Conservation (phyloP, 2,888 invertebrate genomes). For the Cosmorhoe ocellata region DNA sequence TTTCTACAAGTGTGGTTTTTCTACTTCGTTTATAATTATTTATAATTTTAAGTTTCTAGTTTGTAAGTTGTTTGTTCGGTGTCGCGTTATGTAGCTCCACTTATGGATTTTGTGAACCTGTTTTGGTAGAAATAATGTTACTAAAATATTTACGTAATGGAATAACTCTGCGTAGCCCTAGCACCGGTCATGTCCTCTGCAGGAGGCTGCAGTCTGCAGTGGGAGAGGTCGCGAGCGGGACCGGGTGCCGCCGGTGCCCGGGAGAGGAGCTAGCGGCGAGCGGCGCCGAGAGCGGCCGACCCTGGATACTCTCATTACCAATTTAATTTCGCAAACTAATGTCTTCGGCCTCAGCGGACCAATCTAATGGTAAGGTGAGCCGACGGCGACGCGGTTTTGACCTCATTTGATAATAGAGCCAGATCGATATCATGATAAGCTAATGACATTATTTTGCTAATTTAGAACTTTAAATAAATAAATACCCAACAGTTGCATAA, state of each 20-base stretch:
- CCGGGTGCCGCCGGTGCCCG: no score
- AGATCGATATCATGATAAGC: neutral
- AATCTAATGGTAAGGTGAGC: neutral
- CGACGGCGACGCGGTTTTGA: constrained; percentile 13
- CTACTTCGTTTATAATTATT: constrained; percentile 28
- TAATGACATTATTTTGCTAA: constrained; percentile 1
- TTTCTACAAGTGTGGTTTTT: constrained; percentile 34
- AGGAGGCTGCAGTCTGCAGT: no score
- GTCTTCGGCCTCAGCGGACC: constrained; percentile 18
- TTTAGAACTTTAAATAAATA: neutral
- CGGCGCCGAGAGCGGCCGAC: constrained; percentile 6
- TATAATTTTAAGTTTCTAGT: constrained; percentile 17
- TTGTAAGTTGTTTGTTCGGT: constrained; percentile 14
- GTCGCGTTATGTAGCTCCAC: neutral
- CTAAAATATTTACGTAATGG: no score
- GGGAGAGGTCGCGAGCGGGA: no score
- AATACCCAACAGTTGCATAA: no score
- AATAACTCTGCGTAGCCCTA: no score
- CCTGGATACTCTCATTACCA: constrained; percentile 7
- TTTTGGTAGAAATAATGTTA: neutral
- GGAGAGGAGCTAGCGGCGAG: no score
- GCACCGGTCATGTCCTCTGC: no score
- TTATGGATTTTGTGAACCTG: neutral
- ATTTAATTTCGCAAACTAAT: constrained; percentile 17
- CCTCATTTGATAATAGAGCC: constrained; percentile 10